Evolutionary conservation across 2,888 invertebrate genomes (phyloP), one percentile per base, ranked within the genome.

Genomic region (Pterobdella sp.): DNA sequence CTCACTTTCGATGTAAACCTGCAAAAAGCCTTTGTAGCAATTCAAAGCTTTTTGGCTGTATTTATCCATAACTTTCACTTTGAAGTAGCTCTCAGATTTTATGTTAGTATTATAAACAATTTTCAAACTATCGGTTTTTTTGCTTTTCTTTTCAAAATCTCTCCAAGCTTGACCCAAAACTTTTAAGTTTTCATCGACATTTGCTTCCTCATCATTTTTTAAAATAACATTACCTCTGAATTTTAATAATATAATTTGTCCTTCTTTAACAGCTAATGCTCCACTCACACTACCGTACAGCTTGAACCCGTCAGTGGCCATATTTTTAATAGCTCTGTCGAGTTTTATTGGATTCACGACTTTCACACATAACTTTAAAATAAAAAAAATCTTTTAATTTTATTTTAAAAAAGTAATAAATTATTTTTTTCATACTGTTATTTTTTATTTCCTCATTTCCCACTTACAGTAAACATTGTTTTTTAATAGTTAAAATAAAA

Each of bases 21-120:
- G 81, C 26, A 77, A 79, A 72, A 82, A 82, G 4, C 82, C 82
- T 52, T 81, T 73, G 75, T 80, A 82, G 52, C 79, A 78, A 69
- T 78, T 77, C 42, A 82, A 77, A 32, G 80, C 78, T 72, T 81
- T 81, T 76, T 82, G 82, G 0, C 82, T 81, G 75, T 79, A 82
- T 52, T 76, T 76, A 70, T 82, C 81, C 1, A 79, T 76, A 74
- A 81, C 81, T 10, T 70, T 73, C 14, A 81, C 80, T 31, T 70
- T 65, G 56, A 81, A 79, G 14, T 78, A 74, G 26, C 79, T 68
- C n/a, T 76, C 72, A 35, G 78, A 77, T 66, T 75, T 75, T 2
- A 82, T 79, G 64, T 81, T 78, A 1, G 80, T 79, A 73, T 81
- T 81, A 72, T 75, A 82, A 26, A 79, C 77, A 34, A 80, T 74